phyloP scores from a whole-genome alignment of 2,888 invertebrate species.

The Clunio marinus region DNA sequence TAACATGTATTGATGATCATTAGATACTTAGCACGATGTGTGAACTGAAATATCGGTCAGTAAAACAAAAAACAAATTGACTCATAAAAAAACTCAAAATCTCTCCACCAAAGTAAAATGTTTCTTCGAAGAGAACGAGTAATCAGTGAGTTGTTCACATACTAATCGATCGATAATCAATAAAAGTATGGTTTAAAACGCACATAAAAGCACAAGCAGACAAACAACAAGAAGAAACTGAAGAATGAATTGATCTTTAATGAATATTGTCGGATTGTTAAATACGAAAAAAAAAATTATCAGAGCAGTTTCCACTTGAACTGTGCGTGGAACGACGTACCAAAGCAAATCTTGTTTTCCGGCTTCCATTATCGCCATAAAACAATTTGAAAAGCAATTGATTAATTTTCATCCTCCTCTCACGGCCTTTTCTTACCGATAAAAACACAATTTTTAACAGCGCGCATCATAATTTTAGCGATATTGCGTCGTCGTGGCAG shows the following conservation, averaged over 20 bases:
- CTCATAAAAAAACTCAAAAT: background rate
- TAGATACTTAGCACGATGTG: background rate
- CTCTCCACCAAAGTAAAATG: background rate
- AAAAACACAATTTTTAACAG: background rate
- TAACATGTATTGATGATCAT: background rate
- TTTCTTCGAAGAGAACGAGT: background rate
- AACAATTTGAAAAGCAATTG: background rate
- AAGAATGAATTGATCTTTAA: background rate
- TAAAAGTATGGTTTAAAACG: background rate
- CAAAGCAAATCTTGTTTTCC: background rate
- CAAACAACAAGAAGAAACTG: background rate
- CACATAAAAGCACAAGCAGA: background rate
- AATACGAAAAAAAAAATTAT: background rate
- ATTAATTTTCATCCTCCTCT: background rate
- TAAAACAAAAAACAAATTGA: background rate
- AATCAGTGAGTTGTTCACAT: background rate
- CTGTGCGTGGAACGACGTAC: too few species aligned
- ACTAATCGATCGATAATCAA: conserved; percentile 11
- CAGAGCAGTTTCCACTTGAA: too few species aligned
- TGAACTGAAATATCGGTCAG: background rate
- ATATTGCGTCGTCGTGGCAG: background rate
- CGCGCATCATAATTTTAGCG: background rate
- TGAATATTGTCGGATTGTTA: background rate
- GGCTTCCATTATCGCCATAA: background rate
- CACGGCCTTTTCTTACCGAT: background rate